phyloP scores from a whole-genome alignment of 1,140 invertebrate species.

The Drosophila baimaii region DNA sequence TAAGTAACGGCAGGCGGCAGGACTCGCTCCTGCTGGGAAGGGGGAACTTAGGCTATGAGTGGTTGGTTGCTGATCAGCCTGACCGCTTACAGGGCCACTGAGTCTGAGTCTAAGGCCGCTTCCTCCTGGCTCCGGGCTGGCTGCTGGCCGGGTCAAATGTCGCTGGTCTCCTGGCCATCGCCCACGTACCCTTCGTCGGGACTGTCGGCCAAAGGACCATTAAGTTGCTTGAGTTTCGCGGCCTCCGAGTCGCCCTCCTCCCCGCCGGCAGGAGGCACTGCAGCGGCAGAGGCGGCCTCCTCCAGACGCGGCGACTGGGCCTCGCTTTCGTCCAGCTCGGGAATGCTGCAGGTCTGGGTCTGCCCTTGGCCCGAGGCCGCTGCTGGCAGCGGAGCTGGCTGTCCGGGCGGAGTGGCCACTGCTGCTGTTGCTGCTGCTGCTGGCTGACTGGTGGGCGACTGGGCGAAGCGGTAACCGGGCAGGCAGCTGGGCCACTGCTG shows the following conservation, averaged over 20 bases:
- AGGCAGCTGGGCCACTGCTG: constrained; percentile 85
- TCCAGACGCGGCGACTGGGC: constrained; percentile 58
- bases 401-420: constrained; percentile 10
- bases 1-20: constrained; percentile 11
- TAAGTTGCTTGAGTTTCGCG: constrained; percentile 77
- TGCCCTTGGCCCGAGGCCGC: constrained; percentile 54
- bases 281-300: constrained; percentile 18
- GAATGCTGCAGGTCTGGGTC: constrained; percentile 57
- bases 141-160: constrained; percentile 85
- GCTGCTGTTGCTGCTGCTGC: too few species aligned
- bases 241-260: constrained; percentile 77
- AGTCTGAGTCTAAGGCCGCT: constrained; percentile 79
- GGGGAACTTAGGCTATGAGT: constrained; percentile 47
- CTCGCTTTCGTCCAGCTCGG: constrained; percentile 76
- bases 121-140: constrained; percentile 31
- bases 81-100: constrained; percentile 79
- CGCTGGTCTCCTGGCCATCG: constrained; percentile 86
- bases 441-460: constrained; percentile 51
- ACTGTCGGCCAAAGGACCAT: constrained; percentile 90
- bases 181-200: constrained; percentile 95
- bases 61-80: constrained; percentile 52
- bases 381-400: constrained; percentile 29
- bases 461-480: constrained; percentile 84
- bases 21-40: neutral
- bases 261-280: constrained; percentile 77